phyloP scores from a whole-genome alignment of 2,113 vertebrate genomes.

The Syngnathus scovelli region DNA sequence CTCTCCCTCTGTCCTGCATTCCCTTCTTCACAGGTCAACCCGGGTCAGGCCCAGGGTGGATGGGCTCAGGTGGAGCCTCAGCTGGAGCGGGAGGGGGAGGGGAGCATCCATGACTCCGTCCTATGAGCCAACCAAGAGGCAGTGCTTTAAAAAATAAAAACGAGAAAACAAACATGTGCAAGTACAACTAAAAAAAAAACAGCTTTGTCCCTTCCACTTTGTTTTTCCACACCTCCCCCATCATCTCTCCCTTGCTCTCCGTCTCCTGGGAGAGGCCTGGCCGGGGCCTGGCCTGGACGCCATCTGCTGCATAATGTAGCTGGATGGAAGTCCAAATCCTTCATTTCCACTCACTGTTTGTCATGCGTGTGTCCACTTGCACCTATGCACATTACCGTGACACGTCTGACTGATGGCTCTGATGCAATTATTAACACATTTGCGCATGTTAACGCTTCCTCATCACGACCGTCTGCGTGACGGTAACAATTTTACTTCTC shows the following conservation, averaged over 20 bases:
- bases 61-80: constrained; percentile 73
- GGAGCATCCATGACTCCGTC: constrained; percentile 5
- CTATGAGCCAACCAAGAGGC: constrained; percentile 18
- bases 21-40: constrained; percentile 52
- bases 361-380: constrained; percentile 54
- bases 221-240: constrained; percentile 58
- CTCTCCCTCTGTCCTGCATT: constrained; percentile 30
- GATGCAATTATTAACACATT: constrained; percentile 22
- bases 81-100: constrained; percentile 38
- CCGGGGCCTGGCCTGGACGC: constrained; percentile 71
- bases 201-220: constrained; percentile 63
- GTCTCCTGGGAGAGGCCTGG: constrained; percentile 68
- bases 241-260: constrained; percentile 54
- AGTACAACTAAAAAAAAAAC: constrained; percentile 34
- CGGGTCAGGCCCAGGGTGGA: constrained; percentile 60
- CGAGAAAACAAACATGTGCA: constrained; percentile 53
- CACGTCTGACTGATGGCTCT: constrained; percentile 30
- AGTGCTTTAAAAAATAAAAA: constrained; percentile 34
- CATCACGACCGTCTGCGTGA: neutral
- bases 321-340: constrained; percentile 76
- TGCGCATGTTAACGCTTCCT: constrained; percentile 2
- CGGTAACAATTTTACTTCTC: neutral
- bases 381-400: neutral
- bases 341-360: constrained; percentile 74
- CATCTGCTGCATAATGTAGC: constrained; percentile 77